phyloP scores from a whole-genome alignment of 2,888 invertebrate species.

The Drosophila heteroneura region DNA sequence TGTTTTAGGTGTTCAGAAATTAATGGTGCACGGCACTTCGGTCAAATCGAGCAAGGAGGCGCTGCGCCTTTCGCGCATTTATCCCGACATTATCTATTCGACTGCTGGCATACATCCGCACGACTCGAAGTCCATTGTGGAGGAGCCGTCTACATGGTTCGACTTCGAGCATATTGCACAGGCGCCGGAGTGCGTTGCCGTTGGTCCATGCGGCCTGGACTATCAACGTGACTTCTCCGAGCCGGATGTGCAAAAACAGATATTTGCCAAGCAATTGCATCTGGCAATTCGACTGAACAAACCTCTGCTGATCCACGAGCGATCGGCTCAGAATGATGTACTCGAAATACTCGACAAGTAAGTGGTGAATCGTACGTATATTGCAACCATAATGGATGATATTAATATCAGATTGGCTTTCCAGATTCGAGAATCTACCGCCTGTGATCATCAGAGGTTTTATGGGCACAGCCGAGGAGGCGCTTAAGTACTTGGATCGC shows the following conservation, averaged over 20 bases:
- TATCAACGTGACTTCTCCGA: slow-evolving; percentile 97
- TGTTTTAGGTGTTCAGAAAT: slow-evolving; percentile 93
- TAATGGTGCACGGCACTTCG: slow-evolving; percentile 96
- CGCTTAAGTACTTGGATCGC: slow-evolving; percentile 92
- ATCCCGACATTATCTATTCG: slow-evolving; percentile 95
- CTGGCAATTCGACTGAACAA: slow-evolving; percentile 94
- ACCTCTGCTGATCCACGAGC: slow-evolving; percentile 95
- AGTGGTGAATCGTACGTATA: slow-evolving; percentile 54
- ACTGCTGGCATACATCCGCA: slow-evolving; percentile 97
- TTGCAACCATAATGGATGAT: background rate
- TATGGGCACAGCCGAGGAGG: slow-evolving; percentile 94
- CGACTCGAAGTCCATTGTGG: slow-evolving; percentile 94
- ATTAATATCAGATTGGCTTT: slow-evolving; percentile 2
- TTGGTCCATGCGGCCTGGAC: slow-evolving; percentile 97
- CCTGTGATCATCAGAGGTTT: slow-evolving; percentile 96
- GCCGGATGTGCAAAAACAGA: slow-evolving; percentile 93
- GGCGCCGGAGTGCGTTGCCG: slow-evolving; percentile 95
- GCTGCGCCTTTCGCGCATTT: slow-evolving; percentile 93
- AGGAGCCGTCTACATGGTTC: slow-evolving; percentile 90
- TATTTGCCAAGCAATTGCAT: slow-evolving; percentile 94
- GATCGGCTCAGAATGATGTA: slow-evolving; percentile 95
- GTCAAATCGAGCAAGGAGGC: slow-evolving; percentile 96
- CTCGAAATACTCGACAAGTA: slow-evolving; percentile 88
- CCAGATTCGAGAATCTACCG: slow-evolving; percentile 87
- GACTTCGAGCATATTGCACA: slow-evolving; percentile 91